Evolutionary conservation across 1,140 invertebrate genomes (phyloP).

Genomic region (Euwallacea fornicatus): DNA sequence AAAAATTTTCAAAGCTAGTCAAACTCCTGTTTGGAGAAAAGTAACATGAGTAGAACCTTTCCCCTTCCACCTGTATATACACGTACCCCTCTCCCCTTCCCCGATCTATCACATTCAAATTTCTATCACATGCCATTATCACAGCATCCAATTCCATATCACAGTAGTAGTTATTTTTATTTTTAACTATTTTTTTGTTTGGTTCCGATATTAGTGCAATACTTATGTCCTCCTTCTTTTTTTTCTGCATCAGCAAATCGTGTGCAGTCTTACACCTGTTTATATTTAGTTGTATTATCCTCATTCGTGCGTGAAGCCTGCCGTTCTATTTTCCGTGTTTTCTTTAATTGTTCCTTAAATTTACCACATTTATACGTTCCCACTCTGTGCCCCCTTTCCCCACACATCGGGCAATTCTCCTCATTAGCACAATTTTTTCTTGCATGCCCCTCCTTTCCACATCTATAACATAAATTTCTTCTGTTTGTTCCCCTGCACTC

Average conservation of each 20-base stretch:
- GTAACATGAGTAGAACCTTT: too few species aligned
- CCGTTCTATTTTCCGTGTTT: too few species aligned
- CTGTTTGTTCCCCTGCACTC: slow-evolving; percentile 28
- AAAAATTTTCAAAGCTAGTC: too few species aligned
- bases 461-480: slow-evolving; percentile 21
- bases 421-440: slow-evolving; percentile 4
- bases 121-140: neutral
- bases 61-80: too few species aligned
- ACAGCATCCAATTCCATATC: neutral
- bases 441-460: slow-evolving; percentile 15
- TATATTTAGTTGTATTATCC: neutral
- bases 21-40: too few species aligned
- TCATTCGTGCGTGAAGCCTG: neutral
- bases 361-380: neutral
- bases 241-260: neutral
- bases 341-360: neutral
- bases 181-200: neutral
- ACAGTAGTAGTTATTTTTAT: neutral
- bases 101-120: neutral
- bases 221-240: neutral
- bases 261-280: neutral
- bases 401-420: neutral
- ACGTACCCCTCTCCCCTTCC: neutral
- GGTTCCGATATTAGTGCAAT: neutral
- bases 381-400: neutral